Percentiles rank a stretch among this genome's conserved stretches.
Evolutionary conservation across 2,113 vertebrate genomes (phyloP).

Genomic region (Octodon degus): DNA sequence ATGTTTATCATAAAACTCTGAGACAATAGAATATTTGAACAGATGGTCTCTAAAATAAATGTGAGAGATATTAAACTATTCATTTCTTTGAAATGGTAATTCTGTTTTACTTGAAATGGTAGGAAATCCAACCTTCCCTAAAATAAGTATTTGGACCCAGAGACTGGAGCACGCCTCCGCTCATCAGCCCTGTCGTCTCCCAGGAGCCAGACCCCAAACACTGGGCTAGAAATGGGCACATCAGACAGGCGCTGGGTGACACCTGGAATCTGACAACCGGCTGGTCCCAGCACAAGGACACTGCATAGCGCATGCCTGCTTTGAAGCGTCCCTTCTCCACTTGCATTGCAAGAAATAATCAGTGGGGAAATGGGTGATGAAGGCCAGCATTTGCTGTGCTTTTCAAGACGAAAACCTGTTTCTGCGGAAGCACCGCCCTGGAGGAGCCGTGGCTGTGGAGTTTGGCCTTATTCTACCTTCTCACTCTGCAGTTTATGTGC

Average conservation of each 20-base stretch:
- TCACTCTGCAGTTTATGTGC: neutral
- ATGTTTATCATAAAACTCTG: neutral
- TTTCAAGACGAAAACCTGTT: neutral
- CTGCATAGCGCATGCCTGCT: neutral
- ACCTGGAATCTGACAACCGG: neutral
- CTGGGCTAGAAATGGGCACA: neutral
- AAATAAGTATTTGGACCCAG: neutral
- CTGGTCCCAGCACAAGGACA: constrained; percentile 34
- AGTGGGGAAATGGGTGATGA: neutral
- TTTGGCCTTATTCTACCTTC: constrained; percentile 34
- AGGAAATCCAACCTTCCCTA: neutral
- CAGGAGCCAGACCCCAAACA: neutral
- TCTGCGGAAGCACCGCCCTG: neutral
- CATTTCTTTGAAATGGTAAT: constrained; percentile 43
- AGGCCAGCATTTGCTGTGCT: neutral
- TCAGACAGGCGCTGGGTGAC: neutral
- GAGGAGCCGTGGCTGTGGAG: neutral
- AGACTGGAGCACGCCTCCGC: neutral
- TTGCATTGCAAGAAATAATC: constrained; percentile 58
- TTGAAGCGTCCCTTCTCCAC: constrained; percentile 21
- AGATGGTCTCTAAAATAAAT: constrained; percentile 35
- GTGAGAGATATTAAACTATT: neutral
- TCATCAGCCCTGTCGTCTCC: neutral
- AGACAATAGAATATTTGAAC: constrained; percentile 51
- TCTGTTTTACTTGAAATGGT: neutral